Evolutionary conservation across 23 tunicate species (phyloP), one percentile per base, ranked within the genome.

Genomic region (Trididemnum nubilum): DNA sequence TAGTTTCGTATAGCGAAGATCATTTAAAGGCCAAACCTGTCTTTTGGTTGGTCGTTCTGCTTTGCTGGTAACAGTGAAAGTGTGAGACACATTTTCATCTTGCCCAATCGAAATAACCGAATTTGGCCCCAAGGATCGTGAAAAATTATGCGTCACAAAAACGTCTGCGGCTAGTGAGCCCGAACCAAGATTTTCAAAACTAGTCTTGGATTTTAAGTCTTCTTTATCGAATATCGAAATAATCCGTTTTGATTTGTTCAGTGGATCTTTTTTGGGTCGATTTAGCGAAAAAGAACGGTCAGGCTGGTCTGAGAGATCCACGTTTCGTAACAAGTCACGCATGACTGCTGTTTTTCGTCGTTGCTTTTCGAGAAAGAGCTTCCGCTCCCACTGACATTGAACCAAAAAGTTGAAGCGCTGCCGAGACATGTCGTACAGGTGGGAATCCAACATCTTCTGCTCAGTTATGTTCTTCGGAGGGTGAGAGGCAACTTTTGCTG

Each of bases 391-490:
- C 51, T 90, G 88, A 32, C 85, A 79, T 35, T 90, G 96, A 22
- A 90, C 37, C 25, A 90, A 69, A 73, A 90, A 90, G 74, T 90
- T 90, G 83, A 85, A 85, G 21, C 96, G 76, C 49, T 90, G 96
- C 58, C 87, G 81, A 12, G 96, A 90, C 89, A 90, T 90, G 49
- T 90, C 96, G 78, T 79, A 90, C 63, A 90, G 78, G 49, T 90
- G 80, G 3, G 89, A 73, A 60, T 90, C 96, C 27, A 90, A 65
- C 96, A 90, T 85, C 57, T 90, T 90, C 36, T 90, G 96, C 33
- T 90, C 96, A 4, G 96, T 90, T 82, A 90, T 80, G 82, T 90
- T 90, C 64, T 90, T 91, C 5, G 91, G 76, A 3, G 97, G 91
- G 49, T 91, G 97, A 28, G 87, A 79, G 0, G 90, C 49, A 29